Base-by-base conservation (phyloP, 1,140 invertebrate species). In the Meloidogyne floridensis region DNA sequence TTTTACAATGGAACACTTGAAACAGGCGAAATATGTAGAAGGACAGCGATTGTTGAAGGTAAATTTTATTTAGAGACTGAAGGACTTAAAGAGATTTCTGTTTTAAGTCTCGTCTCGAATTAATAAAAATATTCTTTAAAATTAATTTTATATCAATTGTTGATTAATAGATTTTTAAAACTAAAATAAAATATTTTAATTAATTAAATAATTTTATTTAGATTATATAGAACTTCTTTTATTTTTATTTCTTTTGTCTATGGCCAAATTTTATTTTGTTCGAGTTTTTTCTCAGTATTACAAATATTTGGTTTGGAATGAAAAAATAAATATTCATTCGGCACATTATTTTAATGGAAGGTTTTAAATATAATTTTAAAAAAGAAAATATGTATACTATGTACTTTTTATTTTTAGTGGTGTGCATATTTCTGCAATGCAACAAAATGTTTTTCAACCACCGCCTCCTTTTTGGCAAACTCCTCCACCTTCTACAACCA, bases 271-370 rank as follows among this genome's bases (percentile, higher is more conserved):
- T 13, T 80, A 82, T 54, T 82, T 82, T 75, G 59, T 53, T 11
- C 69, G 72, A 43, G 81, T 82, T 18, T 82, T 82, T 73, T 18
- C 69, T 65, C 42, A 82, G 15, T 82, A 81, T 65, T 82, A 83
- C 59, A 82, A 83, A 69, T 82, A 82, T 81, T 75, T 82, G 42
- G 59, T 72, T 20, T 82, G 81, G 81, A 72, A 80, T 56, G 81
- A 82, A 43, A 72, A 81, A 32, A 42, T 10, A 10, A 81, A 42
- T 53, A 53, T 73, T 18, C n/a, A 80, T 9, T 54, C 80, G 32
- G 81, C 81, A 7, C 77, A 71, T 51, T 82, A 82, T 70, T 42
- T 82, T 54, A 82, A 82, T 70, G 81, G 81, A 82, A 80, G 81
- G 81, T 82, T 20, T 20, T 10, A 70, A 78, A 32, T 72, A 53